phyloP scores from a whole-genome alignment of 2,888 invertebrate species.

The Neuroscelio doddi region DNA sequence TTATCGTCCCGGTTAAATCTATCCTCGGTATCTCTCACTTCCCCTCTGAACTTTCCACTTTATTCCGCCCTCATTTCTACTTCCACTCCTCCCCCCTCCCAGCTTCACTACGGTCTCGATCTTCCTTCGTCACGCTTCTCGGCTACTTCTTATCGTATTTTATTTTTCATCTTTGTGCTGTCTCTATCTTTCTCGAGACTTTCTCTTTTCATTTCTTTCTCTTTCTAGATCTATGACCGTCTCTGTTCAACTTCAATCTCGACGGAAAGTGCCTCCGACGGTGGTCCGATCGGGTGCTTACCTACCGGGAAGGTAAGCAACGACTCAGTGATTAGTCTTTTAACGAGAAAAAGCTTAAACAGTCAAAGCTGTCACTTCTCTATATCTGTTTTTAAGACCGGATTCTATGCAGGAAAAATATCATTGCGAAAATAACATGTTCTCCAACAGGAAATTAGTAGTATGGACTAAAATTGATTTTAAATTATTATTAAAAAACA shows the following conservation, averaged over 20 bases:
- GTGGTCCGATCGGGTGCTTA: constrained; percentile 32
- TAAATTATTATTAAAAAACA: too few relatives aligned
- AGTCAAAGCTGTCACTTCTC: not conserved
- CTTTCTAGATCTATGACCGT: constrained; percentile 26
- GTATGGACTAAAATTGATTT: too few relatives aligned
- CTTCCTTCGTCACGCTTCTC: constrained; percentile 29
- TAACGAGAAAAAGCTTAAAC: constrained; percentile 33
- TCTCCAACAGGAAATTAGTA: too few relatives aligned
- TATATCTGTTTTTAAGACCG: not conserved
- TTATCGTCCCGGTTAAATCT: constrained; percentile 59
- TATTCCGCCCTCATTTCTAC: constrained; percentile 31
- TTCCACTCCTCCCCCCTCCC: constrained; percentile 1
- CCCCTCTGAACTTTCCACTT: constrained; percentile 36
- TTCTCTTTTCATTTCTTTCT: constrained; percentile 28
- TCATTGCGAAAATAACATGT: too few relatives aligned
- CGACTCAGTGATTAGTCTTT: constrained; percentile 38
- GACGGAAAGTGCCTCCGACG: constrained; percentile 26
- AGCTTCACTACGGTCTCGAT: not conserved
- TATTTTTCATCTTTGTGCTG: constrained; percentile 4
- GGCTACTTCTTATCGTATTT: constrained; percentile 13
- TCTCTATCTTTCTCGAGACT: constrained; percentile 3
- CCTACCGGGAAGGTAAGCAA: constrained; percentile 43
- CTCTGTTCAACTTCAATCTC: constrained; percentile 26
- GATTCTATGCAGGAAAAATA: too few relatives aligned
- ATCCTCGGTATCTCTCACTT: constrained; percentile 15